Conservation (phyloP, 2,113 vertebrate species). For the Pantherophis guttatus region DNA sequence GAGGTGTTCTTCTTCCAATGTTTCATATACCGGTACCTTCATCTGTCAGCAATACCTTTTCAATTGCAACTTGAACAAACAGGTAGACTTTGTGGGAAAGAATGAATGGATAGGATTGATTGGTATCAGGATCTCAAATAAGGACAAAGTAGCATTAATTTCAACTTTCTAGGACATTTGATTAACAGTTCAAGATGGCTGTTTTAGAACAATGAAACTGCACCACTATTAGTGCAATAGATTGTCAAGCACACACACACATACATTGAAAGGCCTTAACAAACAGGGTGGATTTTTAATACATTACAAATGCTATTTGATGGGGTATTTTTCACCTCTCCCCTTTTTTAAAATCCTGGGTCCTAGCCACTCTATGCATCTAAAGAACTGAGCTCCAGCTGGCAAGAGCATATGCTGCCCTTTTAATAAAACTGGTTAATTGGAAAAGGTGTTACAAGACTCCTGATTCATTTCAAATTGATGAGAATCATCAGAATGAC, state of each 20-base stretch:
- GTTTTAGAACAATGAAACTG: not conserved
- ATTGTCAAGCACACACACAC: not conserved
- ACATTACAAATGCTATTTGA: not conserved
- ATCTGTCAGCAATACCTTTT: not conserved
- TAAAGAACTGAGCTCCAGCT: not conserved
- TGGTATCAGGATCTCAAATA: not conserved
- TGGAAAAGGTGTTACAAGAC: not conserved
- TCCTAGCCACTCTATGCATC: not conserved
- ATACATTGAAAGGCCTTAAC: not conserved
- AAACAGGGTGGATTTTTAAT: not conserved
- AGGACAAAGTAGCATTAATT: not conserved
- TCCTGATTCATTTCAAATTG: not conserved
- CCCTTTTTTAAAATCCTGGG: not conserved
- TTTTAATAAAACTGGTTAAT: not conserved
- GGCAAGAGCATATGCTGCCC: not conserved
- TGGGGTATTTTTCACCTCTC: not conserved
- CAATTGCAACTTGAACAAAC: not conserved
- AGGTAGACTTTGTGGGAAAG: not conserved
- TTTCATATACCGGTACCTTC: not conserved
- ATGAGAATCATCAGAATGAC: not conserved
- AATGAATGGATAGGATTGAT: not conserved
- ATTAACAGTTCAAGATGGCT: not conserved
- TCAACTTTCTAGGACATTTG: not conserved
- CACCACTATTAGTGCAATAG: not conserved
- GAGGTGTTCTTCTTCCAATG: not conserved